These are phyloP conservation scores for Anguilla megastoma DNA, from an alignment of 2,797 vertebrate species.

Conservation along the genomic window DNA sequence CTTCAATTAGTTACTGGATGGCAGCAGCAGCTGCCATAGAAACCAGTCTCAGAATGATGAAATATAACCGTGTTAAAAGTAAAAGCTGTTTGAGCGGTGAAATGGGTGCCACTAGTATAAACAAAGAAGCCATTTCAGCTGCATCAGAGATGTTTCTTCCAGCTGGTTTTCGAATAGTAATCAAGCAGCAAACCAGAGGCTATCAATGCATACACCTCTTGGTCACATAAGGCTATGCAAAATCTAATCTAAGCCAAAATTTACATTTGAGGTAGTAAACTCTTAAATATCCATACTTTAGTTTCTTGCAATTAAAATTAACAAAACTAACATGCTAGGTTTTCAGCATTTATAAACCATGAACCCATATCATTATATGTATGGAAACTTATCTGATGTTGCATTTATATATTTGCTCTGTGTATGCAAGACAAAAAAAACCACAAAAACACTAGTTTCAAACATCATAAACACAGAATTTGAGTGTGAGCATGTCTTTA, in stretches of 20 bases:
- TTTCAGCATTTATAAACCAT: no score
- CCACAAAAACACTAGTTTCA: no score
- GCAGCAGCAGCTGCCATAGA: not conserved
- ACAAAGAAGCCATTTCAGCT: constrained; percentile 9
- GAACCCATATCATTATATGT: no score
- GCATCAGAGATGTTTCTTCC: not conserved
- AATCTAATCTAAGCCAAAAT: not conserved
- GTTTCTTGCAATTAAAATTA: no score
- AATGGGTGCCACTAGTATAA: not conserved
- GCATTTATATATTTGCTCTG: no score
- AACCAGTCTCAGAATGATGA: not conserved
- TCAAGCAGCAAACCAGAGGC: not conserved
- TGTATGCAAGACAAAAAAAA: no score
- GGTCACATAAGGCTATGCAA: not conserved
- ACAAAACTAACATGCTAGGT: no score
- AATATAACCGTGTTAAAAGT: not conserved
- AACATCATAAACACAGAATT: no score
- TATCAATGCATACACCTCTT: not conserved
- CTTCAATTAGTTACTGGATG: constrained; percentile 3
- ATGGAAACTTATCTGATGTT: no score
- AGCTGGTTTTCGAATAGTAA: not conserved
- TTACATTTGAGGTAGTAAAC: not conserved
- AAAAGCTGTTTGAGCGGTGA: not conserved
- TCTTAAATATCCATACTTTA: no score
- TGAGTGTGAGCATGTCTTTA: no score